Evolutionary conservation across 2,888 invertebrate species (phyloP).

Genomic region (Ganaspis brasiliensis): DNA sequence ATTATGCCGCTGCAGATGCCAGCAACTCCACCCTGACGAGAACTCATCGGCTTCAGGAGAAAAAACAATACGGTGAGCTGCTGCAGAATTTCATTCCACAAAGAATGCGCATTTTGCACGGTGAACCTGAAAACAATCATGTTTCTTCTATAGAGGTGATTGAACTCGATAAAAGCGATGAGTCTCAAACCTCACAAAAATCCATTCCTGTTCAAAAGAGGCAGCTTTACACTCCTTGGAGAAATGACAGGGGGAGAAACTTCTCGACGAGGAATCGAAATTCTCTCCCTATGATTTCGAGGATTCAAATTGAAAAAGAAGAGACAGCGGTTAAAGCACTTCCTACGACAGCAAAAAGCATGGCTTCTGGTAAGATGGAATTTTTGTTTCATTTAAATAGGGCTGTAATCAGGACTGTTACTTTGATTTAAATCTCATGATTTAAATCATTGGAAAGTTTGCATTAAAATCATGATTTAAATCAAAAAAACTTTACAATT

Average conservation of each 20-base stretch:
- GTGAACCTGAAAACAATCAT: slow-evolving; percentile 52
- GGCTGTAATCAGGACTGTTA: background rate
- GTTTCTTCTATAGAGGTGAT: slow-evolving; percentile 66
- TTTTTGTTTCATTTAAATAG: background rate
- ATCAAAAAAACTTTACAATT: too few species aligned
- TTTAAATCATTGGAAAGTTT: too few species aligned
- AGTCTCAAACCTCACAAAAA: slow-evolving; percentile 48
- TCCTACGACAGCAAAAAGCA: background rate
- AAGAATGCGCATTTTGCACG: slow-evolving; percentile 60
- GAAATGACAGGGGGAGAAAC: background rate
- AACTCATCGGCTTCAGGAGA: slow-evolving; percentile 68
- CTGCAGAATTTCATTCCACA: slow-evolving; percentile 68
- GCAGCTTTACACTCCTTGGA: background rate
- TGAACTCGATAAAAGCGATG: slow-evolving; percentile 68
- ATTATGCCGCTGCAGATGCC: slow-evolving; percentile 25
- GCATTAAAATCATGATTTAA: too few species aligned
- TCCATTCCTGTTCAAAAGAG: slow-evolving; percentile 27
- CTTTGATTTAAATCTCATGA: background rate
- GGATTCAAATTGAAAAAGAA: slow-evolving; percentile 25
- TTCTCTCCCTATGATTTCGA: background rate
- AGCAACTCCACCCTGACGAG: slow-evolving; percentile 60
- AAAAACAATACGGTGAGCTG: slow-evolving; percentile 70
- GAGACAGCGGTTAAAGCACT: background rate
- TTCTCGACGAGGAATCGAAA: background rate
- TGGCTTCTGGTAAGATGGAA: background rate